Conservation (phyloP, 2,113 vertebrate species). For the Daphoenositta chrysoptera region DNA sequence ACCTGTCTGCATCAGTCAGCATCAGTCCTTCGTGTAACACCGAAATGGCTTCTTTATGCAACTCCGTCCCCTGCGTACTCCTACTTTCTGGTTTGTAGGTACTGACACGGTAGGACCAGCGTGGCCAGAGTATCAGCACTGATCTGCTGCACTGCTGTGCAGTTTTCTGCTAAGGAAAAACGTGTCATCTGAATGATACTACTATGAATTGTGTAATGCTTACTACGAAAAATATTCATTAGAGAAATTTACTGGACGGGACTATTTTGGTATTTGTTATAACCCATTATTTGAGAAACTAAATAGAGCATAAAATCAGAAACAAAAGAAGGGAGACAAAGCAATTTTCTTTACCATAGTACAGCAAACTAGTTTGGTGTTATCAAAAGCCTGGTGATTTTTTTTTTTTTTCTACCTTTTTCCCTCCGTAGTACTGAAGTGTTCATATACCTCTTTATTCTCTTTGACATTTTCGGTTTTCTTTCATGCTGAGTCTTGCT, state of each 20-base stretch:
- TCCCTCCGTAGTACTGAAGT: neutral
- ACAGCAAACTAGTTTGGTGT: neutral
- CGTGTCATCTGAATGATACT: neutral
- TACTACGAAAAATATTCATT: neutral
- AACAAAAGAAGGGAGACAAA: neutral
- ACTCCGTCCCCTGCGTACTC: neutral
- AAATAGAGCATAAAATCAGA: neutral
- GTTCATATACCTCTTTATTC: neutral
- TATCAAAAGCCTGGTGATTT: neutral
- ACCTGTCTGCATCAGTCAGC: neutral
- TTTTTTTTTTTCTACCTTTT: too few relatives aligned
- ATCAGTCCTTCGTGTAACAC: neutral
- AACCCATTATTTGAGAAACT: neutral
- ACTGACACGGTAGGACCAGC: neutral
- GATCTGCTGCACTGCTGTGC: neutral
- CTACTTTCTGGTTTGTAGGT: neutral
- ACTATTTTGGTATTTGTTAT: neutral
- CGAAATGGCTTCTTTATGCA: neutral
- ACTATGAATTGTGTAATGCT: neutral
- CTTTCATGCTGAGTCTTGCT: neutral
- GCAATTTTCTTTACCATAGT: neutral
- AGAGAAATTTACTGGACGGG: neutral
- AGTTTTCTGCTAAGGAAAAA: neutral
- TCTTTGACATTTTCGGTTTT: neutral
- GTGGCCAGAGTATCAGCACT: accelerated